These are phyloP conservation scores for Hemibagrus guttatus DNA, from an alignment of 2,797 vertebrate species.

Conservation along the genomic window DNA sequence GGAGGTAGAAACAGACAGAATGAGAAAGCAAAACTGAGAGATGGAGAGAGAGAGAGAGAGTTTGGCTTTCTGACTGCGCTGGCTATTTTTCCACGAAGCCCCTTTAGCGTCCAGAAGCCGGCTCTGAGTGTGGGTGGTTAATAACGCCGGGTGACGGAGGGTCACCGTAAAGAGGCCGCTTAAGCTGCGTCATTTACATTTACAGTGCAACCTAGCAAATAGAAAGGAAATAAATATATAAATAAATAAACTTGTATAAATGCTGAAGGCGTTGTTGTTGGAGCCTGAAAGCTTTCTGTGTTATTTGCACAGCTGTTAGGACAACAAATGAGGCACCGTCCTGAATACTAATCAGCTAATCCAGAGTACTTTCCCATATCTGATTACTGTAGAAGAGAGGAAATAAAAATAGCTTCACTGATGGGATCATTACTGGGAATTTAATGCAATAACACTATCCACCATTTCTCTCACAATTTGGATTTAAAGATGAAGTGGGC, in stretches of 20 bases:
- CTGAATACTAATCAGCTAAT: constrained; percentile 31
- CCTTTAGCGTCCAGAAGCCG: constrained; percentile 23
- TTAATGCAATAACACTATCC: background rate
- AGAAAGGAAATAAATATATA: constrained; percentile 15
- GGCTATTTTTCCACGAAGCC: constrained; percentile 30
- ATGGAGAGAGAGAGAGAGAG: background rate
- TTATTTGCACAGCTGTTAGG: constrained; percentile 22
- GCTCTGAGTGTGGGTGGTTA: constrained; percentile 54
- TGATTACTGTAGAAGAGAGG: background rate
- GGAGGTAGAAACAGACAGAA: constrained; percentile 22
- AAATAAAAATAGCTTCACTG: background rate
- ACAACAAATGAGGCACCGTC: constrained; percentile 25
- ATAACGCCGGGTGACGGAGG: constrained; percentile 61
- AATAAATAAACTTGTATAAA: constrained; percentile 20
- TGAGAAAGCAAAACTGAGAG: constrained; percentile 30
- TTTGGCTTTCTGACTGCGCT: constrained; percentile 1
- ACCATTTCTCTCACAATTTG: background rate
- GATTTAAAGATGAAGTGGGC: background rate
- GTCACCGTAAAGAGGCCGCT: constrained; percentile 63
- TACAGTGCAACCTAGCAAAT: constrained; percentile 50
- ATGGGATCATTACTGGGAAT: background rate
- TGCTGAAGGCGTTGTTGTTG: constrained; percentile 26
- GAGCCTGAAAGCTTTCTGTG: constrained; percentile 13
- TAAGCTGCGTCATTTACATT: constrained; percentile 59
- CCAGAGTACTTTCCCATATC: background rate